phyloP scores from a whole-genome alignment of 2,888 invertebrate genomes.

The Drosophila birchii region DNA sequence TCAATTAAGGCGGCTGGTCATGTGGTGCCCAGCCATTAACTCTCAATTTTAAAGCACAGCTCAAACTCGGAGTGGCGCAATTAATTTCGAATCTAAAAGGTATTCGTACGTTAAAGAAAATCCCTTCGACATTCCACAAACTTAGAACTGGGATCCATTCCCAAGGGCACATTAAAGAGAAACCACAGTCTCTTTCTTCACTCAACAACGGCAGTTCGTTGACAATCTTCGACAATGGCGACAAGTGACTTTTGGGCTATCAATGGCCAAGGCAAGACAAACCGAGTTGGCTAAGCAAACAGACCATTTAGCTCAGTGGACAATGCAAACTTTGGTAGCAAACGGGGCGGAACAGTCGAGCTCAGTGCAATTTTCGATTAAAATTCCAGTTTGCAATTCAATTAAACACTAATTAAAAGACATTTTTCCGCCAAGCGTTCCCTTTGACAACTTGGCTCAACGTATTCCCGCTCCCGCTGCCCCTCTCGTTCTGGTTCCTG shows the following conservation, averaged over 20 bases:
- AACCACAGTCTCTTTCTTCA: conserved; percentile 4
- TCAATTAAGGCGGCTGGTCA: conserved; percentile 39
- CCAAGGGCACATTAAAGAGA: not conserved
- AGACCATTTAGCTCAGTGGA: conserved; percentile 64
- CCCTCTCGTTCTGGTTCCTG: conserved; percentile 6
- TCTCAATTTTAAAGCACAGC: conserved; percentile 19
- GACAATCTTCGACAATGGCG: conserved; percentile 14
- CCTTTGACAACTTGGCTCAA: conserved; percentile 59
- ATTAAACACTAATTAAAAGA: conserved; percentile 79
- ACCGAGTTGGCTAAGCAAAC: conserved; percentile 63
- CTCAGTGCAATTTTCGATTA: conserved; percentile 72
- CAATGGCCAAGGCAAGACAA: conserved; percentile 44
- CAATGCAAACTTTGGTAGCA: conserved; percentile 65
- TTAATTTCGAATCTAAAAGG: not conserved
- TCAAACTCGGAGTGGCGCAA: not conserved
- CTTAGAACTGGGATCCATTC: not conserved
- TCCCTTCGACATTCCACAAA: not conserved
- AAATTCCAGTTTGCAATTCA: conserved; percentile 80
- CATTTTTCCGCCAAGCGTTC: conserved; percentile 62
- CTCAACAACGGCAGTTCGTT: conserved; percentile 1
- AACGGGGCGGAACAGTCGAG: conserved; percentile 67
- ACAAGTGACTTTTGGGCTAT: conserved; percentile 42
- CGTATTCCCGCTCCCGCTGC: not conserved
- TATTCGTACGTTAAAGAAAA: not conserved
- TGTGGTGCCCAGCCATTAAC: conserved; percentile 25